Evolutionary conservation across 2,113 vertebrate genomes (phyloP).

Genomic region (Coreoperca whiteheadi): DNA sequence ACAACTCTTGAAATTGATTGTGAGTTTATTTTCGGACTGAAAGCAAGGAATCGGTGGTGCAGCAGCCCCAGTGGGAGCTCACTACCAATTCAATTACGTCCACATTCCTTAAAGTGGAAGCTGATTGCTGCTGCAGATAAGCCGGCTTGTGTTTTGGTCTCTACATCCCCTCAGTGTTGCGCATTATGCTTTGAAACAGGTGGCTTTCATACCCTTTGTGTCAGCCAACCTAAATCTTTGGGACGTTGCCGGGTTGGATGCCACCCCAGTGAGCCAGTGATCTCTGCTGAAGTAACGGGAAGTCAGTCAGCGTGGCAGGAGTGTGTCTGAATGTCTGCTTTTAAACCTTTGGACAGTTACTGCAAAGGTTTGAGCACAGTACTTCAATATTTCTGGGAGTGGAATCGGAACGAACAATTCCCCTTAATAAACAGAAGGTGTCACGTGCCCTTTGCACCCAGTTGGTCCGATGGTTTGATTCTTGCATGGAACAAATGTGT

Average conservation of each 20-base stretch:
- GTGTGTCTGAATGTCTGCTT: background rate
- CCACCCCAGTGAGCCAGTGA: conserved; percentile 25
- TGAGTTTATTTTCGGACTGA: conserved; percentile 36
- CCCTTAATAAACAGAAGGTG: background rate
- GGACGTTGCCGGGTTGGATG: conserved; percentile 10
- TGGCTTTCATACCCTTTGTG: conserved; percentile 11
- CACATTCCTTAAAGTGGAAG: conserved; percentile 38
- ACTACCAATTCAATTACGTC: conserved; percentile 39
- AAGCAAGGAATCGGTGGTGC: conserved; percentile 8
- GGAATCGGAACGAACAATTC: background rate
- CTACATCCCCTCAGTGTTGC: background rate
- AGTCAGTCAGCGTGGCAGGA: background rate
- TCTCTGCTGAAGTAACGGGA: conserved; percentile 34
- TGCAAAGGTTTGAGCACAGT: conserved; percentile 3
- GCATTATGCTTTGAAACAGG: conserved; percentile 20
- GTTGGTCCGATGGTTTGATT: background rate
- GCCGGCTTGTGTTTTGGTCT: background rate
- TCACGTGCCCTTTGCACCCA: background rate
- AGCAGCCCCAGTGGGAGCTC: conserved; percentile 6
- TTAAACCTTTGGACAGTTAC: background rate
- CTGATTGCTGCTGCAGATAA: conserved; percentile 37
- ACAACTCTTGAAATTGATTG: background rate
- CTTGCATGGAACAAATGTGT: background rate
- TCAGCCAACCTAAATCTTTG: conserved; percentile 15
- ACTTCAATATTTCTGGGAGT: background rate